Base-by-base conservation (phyloP, 2,797 vertebrate genomes). In the Lepilemur septentrionalis region DNA sequence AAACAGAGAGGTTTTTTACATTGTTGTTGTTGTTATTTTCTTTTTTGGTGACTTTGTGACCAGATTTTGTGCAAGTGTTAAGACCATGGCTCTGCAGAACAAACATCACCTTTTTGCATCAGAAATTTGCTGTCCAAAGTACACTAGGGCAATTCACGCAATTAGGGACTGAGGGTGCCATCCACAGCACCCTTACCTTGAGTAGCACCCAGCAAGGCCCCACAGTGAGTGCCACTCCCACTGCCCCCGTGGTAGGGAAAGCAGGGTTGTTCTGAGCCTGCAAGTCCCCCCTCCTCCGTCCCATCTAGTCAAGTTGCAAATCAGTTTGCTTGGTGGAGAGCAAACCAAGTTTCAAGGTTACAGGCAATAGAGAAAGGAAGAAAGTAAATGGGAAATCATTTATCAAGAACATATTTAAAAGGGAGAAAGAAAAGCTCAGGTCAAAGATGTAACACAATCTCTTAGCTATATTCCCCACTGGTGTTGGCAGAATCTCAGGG, bases 101-200 rank as follows among this genome's bases (percentile, higher is more conserved):
- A 96, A 96, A 97, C 52, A n/a, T 76, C 41, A 20, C 32, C 22
- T 96, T 97, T 95, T 96, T 97, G 90, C 96, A 97, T 97, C 95
- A 96, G 96, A 96, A 98, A 90, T 94, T 94, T 96, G 93, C 98
- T 97, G 82, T 23, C 41, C 97, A 88, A 97, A 95, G 78, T 35
- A 91, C 83, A 73, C 72, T 52, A 61, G 92, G 82, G 76, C 80
- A 22, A 79, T 55, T 55, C 80, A 35, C 41, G 22, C 69, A 25
- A 2, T 1, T 83, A 78, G 55, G 76, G 11, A 55, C 46, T 55
- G 28, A n/a, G 11, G 22, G 23, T 17, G 35, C 46, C 76, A n/a
- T 17, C 28, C 82, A 18, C 6, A 17, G 4, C 14, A 52, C 7
- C 28, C 46, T 70, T 35, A 22, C 80, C n/a, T 89, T 63, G 63